Conservation (phyloP, 1,140 invertebrate genomes). For the Metopolophium dirhodum region DNA sequence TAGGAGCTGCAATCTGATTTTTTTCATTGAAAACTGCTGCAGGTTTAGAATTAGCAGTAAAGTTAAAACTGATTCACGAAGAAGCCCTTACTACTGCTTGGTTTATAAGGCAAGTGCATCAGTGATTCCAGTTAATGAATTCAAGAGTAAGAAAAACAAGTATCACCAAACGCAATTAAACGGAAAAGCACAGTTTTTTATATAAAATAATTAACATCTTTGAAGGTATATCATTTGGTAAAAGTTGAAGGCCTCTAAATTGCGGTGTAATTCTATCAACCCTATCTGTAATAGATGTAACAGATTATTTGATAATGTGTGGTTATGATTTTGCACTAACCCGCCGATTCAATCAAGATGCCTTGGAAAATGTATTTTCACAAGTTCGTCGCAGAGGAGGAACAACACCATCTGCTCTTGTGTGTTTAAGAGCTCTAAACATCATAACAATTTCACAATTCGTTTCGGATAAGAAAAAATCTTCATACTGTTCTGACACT, state of each 20-base stretch:
- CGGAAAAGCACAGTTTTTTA: background rate
- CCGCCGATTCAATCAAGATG: no score
- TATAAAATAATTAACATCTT: background rate
- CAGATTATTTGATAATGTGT: no score
- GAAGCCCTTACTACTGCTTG: constrained; percentile 20
- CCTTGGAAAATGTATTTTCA: no score
- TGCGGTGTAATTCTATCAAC: background rate
- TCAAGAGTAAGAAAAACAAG: background rate
- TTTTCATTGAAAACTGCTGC: constrained; percentile 27
- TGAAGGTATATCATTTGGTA: background rate
- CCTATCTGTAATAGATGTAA: background rate
- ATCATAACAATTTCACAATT: background rate
- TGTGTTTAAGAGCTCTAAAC: background rate
- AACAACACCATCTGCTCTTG: background rate
- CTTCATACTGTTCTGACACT: background rate
- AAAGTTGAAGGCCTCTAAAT: background rate
- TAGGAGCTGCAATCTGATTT: background rate
- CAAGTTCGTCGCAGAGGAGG: background rate
- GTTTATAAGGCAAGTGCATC: background rate
- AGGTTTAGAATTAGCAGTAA: background rate
- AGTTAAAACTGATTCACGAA: background rate
- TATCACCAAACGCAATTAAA: background rate
- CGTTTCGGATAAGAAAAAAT: background rate
- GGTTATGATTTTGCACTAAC: no score
- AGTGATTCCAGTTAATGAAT: constrained; percentile 8